Conservation (phyloP, 2,888 invertebrate species). For the Coleophora flavipennella region DNA sequence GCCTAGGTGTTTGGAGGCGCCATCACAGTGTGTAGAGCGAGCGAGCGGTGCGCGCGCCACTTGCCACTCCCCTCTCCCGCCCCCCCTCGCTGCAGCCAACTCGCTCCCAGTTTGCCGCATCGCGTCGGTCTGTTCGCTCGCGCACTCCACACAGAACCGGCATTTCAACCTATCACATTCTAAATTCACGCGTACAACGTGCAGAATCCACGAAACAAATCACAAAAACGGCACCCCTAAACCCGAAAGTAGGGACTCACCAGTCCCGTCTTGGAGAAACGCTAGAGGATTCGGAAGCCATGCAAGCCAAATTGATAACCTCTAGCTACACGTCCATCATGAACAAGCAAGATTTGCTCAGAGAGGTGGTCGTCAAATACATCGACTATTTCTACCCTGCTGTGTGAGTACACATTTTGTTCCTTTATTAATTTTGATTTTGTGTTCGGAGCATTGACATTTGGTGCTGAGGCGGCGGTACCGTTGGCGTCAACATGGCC, state of each 20-base stretch:
- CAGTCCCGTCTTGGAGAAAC: conserved; percentile 35
- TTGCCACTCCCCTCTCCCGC: conserved; percentile 45
- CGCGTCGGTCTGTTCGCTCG: conserved; percentile 65
- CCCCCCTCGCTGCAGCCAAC: conserved; percentile 49
- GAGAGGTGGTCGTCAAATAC: conserved; percentile 80
- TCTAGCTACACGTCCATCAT: conserved; percentile 77
- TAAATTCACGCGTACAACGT: conserved; percentile 46
- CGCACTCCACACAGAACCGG: conserved; percentile 33
- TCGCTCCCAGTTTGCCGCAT: conserved; percentile 67
- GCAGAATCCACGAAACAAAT: conserved; percentile 26
- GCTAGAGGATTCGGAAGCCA: conserved; percentile 47
- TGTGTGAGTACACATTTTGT: conserved; percentile 72
- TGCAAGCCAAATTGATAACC: conserved; percentile 74
- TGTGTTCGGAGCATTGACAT: conserved; percentile 1
- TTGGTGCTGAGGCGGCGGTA: not conserved
- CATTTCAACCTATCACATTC: conserved; percentile 31
- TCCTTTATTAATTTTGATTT: conserved; percentile 10
- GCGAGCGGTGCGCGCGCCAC: conserved; percentile 62
- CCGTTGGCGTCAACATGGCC: conserved; percentile 23
- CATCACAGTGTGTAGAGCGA: conserved; percentile 61
- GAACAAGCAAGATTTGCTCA: conserved; percentile 77
- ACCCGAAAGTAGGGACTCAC: conserved; percentile 42
- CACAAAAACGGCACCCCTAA: conserved; percentile 50
- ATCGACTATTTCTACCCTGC: conserved; percentile 78
- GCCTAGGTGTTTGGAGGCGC: conserved; percentile 64